These are phyloP conservation scores for Stegastes partitus DNA, from an alignment of 2,113 vertebrate genomes.

Conservation along the genomic window DNA sequence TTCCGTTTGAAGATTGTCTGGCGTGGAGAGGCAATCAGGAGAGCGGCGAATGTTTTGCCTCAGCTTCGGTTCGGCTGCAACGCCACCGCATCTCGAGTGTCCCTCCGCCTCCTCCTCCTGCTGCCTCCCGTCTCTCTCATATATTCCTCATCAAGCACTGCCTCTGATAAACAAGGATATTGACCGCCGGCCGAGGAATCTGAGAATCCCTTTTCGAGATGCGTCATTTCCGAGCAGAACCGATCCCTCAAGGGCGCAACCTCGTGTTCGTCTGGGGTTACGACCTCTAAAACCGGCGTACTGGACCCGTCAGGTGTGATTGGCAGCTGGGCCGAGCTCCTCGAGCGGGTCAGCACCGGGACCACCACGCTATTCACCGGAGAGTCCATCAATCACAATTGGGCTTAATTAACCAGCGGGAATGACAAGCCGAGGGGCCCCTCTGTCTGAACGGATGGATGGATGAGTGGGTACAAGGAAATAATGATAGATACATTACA, in stretches of 20 bases:
- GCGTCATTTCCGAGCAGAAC: conserved; percentile 51
- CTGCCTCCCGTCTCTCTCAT: conserved; percentile 58
- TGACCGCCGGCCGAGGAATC: conserved; percentile 64
- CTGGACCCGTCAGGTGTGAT: conserved; percentile 58
- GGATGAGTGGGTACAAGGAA: conserved; percentile 52
- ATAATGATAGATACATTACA: conserved; percentile 46
- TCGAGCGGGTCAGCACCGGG: conserved; percentile 41
- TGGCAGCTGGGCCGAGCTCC: conserved; percentile 66
- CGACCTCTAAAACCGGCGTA: no score
- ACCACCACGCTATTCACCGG: conserved; percentile 58
- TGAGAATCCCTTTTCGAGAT: conserved; percentile 63
- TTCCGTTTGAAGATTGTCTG: conserved; percentile 75
- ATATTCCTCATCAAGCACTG: conserved; percentile 64
- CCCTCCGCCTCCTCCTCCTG: conserved; percentile 26
- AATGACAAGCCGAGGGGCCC: conserved; percentile 49
- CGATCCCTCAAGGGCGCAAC: conserved; percentile 37
- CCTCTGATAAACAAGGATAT: conserved; percentile 56
- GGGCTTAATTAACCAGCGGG: conserved; percentile 72
- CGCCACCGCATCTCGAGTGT: conserved; percentile 57
- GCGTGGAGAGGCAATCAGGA: conserved; percentile 66
- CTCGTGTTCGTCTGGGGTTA: not conserved
- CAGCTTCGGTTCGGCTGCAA: conserved; percentile 59
- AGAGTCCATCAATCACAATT: conserved; percentile 77
- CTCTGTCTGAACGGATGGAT: conserved; percentile 37
- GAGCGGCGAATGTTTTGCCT: conserved; percentile 58